Percentiles rank a stretch among this genome's conserved stretches.
phyloP scores from a whole-genome alignment of 2,797 vertebrate species.

The Pteropus rufus region DNA sequence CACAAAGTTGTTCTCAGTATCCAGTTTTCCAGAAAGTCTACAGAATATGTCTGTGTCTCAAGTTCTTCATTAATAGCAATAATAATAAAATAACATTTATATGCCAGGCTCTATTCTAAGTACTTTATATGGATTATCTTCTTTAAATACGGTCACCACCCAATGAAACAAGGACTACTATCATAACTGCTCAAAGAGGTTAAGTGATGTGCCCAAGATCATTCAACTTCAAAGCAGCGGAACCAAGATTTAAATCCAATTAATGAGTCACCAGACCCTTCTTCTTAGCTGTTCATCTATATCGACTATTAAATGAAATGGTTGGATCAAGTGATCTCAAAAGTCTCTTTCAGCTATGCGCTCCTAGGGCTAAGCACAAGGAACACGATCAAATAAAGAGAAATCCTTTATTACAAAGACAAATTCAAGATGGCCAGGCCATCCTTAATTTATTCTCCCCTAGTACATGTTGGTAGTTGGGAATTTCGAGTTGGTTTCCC shows the following conservation, averaged over 20 bases:
- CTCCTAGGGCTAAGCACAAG: not conserved
- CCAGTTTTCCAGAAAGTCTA: constrained; percentile 1
- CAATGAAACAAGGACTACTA: not conserved
- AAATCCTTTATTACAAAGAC: not conserved
- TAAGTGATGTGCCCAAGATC: not conserved
- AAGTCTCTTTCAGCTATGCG: not conserved
- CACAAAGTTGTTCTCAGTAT: not conserved
- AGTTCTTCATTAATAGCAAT: constrained; percentile 6
- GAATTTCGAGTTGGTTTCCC: not conserved
- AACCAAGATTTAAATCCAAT: not conserved
- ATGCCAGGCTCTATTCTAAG: not conserved
- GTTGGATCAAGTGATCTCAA: not conserved
- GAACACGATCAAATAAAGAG: not conserved
- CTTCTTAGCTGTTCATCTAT: not conserved
- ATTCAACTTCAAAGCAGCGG: not conserved
- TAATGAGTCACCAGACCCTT: not conserved
- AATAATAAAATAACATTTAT: constrained; percentile 4
- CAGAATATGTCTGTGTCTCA: not conserved
- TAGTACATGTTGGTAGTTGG: not conserved
- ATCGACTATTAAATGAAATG: not conserved
- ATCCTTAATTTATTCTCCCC: not conserved
- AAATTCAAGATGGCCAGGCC: not conserved
- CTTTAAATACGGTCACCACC: not conserved
- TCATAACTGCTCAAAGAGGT: not conserved
- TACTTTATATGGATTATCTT: not conserved